Evolutionary conservation across 2,888 invertebrate species (phyloP), one percentile per base, ranked within the genome.

Genomic region (Sericinus montela): DNA sequence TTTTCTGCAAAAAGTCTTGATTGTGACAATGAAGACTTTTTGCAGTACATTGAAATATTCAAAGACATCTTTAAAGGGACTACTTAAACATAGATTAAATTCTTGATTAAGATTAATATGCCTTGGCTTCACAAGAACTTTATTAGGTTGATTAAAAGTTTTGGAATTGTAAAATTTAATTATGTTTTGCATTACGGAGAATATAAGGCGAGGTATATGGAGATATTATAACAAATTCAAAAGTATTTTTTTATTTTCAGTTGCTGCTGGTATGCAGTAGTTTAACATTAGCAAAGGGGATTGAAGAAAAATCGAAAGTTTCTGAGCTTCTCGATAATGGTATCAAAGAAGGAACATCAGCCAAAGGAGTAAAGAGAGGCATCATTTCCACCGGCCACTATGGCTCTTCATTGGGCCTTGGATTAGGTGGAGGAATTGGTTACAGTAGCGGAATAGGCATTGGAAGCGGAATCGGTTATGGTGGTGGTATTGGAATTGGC

Each of bases 321-420:
- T 84, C 86, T 28, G 71, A 81, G 50, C 60, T 84, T 4, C 65
- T 86, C 28, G 75, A 79, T 51, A 75, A 78, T 30, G 84, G 83
- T 8, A 80, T 86, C 19, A 83, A 79, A 48, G 83, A 85, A n/a
- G 59, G 65, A 9, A 60, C 68, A 1, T 58, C 76, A 4, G 80
- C 70, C 0, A 87, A 86, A 51, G 79, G 75, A 0, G 71, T 79
- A 10, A 88, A 87, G 58, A 68, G 87, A 50, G 78, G 79, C 34
- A 76, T 83, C 4, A 60, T 63, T 37, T 62, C 63, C 3, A 62
- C 62, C 0, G 69, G 69, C 4, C 56, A 60, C 16, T 59, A 56
- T 41, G 57, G 55, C 6, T 53, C 57, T 5, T 43, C 53, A 9
- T 52, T 55, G 15, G 59, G 55, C 5, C 10, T 57, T 6, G 60